A percentile compares a stretch with the other conserved stretches of the same genome.
These are phyloP conservation scores for Zaprionus davidi DNA, from an alignment of 1,140 invertebrate species.

Conservation along the genomic window DNA sequence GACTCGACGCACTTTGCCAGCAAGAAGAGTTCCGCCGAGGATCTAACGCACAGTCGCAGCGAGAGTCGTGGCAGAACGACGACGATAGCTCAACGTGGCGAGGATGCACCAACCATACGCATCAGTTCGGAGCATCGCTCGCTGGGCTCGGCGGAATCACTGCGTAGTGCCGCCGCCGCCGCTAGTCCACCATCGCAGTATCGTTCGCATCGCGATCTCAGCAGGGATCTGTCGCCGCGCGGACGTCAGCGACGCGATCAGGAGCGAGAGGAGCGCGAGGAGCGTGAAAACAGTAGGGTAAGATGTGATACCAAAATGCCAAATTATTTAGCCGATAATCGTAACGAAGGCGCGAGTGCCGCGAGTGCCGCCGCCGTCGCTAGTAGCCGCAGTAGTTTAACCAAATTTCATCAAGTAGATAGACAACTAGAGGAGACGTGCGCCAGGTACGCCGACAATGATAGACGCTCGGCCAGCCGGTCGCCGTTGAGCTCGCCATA, in stretches of 20 bases:
- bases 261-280: slow-evolving; percentile 51
- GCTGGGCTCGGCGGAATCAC: slow-evolving; percentile 68
- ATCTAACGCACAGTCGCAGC: slow-evolving; percentile 65
- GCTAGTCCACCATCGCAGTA: slow-evolving; percentile 58
- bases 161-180: slow-evolving; percentile 64
- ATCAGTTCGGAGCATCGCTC: slow-evolving; percentile 73
- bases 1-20: slow-evolving; percentile 69
- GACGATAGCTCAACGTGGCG: slow-evolving; percentile 22
- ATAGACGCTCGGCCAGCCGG: slow-evolving; percentile 73
- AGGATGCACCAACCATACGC: slow-evolving; percentile 68
- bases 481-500: slow-evolving; percentile 72
- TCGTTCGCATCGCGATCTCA: slow-evolving; percentile 75
- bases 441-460: slow-evolving; percentile 78
- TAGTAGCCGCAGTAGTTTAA: slow-evolving; percentile 81
- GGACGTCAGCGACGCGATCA: slow-evolving; percentile 65
- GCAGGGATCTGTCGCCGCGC: slow-evolving; percentile 71
- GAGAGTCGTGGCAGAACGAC: slow-evolving; percentile 55
- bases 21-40: slow-evolving; percentile 72
- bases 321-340: slow-evolving; percentile 82
- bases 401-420: slow-evolving; percentile 84
- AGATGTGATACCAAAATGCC: slow-evolving; percentile 84
- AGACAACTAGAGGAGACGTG: slow-evolving; percentile 83
- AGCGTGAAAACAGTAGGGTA: slow-evolving; percentile 83
- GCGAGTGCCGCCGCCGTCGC: slow-evolving; percentile 60
- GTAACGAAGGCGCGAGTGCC: slow-evolving; percentile 59